A percentile compares a stretch with the other conserved stretches of the same genome.
Conservation (phyloP, 2,888 invertebrate genomes). For the Galeopsomyia nigrocyanea region DNA sequence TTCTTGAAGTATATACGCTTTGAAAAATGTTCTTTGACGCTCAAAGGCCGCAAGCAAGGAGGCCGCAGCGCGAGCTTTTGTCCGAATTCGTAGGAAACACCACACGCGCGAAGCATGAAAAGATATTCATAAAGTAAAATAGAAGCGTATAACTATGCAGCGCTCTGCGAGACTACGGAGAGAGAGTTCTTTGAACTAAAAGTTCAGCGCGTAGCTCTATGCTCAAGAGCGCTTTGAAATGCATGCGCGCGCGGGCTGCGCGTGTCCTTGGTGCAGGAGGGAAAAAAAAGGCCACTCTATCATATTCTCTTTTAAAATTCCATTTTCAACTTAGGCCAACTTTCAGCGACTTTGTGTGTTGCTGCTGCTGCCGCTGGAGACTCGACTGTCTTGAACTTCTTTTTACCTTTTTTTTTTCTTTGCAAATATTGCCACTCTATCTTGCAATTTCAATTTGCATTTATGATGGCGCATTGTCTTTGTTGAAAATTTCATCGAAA, state of each 20-base stretch:
- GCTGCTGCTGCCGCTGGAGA: neutral
- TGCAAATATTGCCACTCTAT: too few species aligned
- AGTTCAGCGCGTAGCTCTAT: constrained; percentile 4
- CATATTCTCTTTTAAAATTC: constrained; percentile 42
- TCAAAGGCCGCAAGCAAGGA: too few species aligned
- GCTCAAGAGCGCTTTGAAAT: constrained; percentile 21
- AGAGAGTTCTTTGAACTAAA: constrained; percentile 3
- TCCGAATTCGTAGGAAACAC: too few species aligned
- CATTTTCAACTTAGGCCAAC: constrained; percentile 36
- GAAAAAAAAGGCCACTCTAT: constrained; percentile 17
- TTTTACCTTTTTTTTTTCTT: too few species aligned
- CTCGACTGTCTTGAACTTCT: too few species aligned
- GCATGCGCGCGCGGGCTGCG: constrained; percentile 15
- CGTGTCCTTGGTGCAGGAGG: too few species aligned
- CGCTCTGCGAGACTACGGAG: too few species aligned
- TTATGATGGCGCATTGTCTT: neutral
- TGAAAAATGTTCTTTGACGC: too few species aligned
- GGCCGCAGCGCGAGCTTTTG: too few species aligned
- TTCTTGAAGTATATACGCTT: too few species aligned
- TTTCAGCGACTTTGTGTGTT: constrained; percentile 26
- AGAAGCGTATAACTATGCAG: constrained; percentile 11
- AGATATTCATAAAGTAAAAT: constrained; percentile 19
- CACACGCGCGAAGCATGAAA: neutral
- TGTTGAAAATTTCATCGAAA: neutral
- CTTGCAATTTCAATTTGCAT: too few species aligned